Evolutionary conservation across 2,888 invertebrate genomes (phyloP).

Genomic region (Resseliella maxima): DNA sequence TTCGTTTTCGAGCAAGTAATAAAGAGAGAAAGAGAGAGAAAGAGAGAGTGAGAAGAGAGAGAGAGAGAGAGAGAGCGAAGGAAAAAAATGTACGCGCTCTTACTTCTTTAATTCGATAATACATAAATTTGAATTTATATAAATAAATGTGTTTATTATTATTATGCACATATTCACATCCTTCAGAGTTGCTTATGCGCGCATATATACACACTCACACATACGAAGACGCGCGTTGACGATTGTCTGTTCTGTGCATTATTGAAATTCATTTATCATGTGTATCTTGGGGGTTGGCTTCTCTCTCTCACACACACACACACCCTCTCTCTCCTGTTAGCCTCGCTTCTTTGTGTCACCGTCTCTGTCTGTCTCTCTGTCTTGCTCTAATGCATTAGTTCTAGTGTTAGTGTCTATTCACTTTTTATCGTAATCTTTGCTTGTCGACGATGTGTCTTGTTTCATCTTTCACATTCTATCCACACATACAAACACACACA

Average conservation of each 20-base stretch:
- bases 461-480: not conserved
- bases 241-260: slow-evolving; percentile 19
- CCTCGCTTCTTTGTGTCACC: no score
- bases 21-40: not conserved
- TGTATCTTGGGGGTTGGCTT: slow-evolving; percentile 24
- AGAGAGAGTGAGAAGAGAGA: not conserved
- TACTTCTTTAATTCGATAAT: slow-evolving; percentile 45
- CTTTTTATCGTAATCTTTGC: not conserved
- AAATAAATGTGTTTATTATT: slow-evolving; percentile 32
- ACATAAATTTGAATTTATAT: slow-evolving; percentile 44
- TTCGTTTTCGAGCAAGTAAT: not conserved
- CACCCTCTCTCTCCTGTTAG: no score
- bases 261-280: slow-evolving; percentile 27
- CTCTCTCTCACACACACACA: not conserved
- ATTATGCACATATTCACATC: slow-evolving; percentile 39
- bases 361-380: not conserved
- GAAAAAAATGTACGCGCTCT: not conserved
- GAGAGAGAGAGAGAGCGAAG: no score
- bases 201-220: no score
- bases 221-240: not conserved
- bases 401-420: not conserved
- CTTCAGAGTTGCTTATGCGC: not conserved
- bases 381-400: no score
- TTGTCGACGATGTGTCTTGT: not conserved
- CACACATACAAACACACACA: not conserved